phyloP scores from a whole-genome alignment of 2,113 vertebrate species.

The Ariopsis seemanni region DNA sequence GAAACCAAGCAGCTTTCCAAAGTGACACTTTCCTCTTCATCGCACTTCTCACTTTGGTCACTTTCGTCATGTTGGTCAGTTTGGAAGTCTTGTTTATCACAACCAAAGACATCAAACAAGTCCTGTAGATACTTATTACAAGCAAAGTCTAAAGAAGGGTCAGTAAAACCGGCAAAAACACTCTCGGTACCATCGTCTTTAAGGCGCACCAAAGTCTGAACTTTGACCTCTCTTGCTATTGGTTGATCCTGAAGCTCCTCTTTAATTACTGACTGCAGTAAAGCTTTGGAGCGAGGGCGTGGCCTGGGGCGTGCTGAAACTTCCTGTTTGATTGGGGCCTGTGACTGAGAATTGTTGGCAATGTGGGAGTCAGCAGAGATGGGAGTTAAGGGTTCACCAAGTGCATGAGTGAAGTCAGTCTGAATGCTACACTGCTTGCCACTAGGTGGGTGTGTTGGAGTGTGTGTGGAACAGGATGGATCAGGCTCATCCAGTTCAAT shows the following conservation, averaged over 20 bases:
- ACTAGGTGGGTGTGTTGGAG: conserved; percentile 60
- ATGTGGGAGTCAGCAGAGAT: background rate
- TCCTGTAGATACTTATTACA: conserved; percentile 66
- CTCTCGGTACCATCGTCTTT: conserved; percentile 64
- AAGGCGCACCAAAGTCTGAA: conserved; percentile 74
- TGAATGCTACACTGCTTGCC: conserved; percentile 49
- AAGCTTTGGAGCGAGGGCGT: conserved; percentile 82
- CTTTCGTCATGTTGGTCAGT: conserved; percentile 54
- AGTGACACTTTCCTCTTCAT: conserved; percentile 43
- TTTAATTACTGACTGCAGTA: conserved; percentile 61
- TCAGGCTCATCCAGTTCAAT: background rate
- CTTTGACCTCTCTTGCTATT: conserved; percentile 71
- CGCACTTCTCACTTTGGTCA: conserved; percentile 55
- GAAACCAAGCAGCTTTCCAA: background rate
- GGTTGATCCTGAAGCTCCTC: conserved; percentile 66
- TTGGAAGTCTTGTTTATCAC: conserved; percentile 72
- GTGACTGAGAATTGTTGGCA: background rate
- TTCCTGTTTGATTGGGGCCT: conserved; percentile 20
- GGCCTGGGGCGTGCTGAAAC: conserved; percentile 76
- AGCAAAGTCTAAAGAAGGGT: conserved; percentile 24
- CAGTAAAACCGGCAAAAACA: conserved; percentile 16
- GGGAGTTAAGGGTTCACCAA: conserved; percentile 8
- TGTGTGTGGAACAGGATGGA: conserved; percentile 54
- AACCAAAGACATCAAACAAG: conserved; percentile 71
- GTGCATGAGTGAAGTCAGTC: conserved; percentile 16